phyloP scores from a whole-genome alignment of 2,888 invertebrate species.

The Melikaiella ostensackeni region DNA sequence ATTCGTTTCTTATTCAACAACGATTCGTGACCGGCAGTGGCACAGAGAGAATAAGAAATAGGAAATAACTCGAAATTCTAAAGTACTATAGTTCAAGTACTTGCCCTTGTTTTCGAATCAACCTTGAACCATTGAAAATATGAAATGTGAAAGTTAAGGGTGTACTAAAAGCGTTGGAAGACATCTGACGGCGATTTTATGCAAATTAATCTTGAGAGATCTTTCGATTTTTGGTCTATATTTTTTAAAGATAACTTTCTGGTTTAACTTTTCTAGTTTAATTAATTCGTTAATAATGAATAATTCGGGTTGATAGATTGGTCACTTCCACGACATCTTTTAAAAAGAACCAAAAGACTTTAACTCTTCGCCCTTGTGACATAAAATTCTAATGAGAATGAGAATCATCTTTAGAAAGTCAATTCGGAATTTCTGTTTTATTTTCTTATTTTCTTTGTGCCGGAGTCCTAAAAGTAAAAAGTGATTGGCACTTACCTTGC shows the following conservation, averaged over 20 bases:
- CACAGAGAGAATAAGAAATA: neutral
- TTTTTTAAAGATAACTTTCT: too few species aligned
- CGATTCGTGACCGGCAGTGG: neutral
- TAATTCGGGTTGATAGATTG: too few species aligned
- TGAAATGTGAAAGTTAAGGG: neutral
- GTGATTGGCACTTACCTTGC: conserved; percentile 87
- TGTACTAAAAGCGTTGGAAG: neutral
- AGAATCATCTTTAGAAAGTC: neutral
- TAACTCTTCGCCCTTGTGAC: too few species aligned
- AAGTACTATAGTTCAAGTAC: neutral
- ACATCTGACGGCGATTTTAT: too few species aligned
- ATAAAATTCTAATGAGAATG: too few species aligned
- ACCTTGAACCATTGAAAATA: neutral
- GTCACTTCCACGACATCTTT: too few species aligned
- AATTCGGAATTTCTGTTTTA: neutral
- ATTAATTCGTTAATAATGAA: too few species aligned
- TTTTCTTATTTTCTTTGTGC: neutral
- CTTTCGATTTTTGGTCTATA: too few species aligned
- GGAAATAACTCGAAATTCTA: neutral
- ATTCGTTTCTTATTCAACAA: neutral
- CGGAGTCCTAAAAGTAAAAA: neutral
- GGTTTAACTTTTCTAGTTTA: too few species aligned
- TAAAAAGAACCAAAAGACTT: too few species aligned
- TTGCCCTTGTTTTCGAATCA: neutral
- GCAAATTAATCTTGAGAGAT: too few species aligned